Conservation (phyloP, 2,888 invertebrate species). For the Drosophila conformis region DNA sequence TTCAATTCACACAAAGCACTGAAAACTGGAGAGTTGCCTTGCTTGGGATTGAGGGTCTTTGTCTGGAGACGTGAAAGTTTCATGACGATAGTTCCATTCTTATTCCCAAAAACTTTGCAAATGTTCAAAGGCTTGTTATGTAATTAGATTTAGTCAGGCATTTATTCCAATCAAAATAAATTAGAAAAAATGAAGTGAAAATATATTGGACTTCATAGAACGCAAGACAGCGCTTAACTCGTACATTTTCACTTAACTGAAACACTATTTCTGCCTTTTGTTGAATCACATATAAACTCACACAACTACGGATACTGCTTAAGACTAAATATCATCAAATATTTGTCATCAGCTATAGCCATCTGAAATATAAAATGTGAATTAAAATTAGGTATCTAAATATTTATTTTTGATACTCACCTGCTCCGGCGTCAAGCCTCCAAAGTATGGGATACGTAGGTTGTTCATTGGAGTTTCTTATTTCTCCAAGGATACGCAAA, state of each 20-base stretch:
- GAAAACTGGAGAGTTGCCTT: not conserved
- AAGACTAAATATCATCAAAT: not conserved
- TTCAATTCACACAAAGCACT: conserved; percentile 4
- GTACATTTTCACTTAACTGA: not conserved
- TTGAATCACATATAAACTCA: not conserved
- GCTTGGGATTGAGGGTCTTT: not conserved
- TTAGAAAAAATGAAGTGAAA: not conserved
- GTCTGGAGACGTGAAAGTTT: not conserved
- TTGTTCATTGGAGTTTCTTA: not conserved
- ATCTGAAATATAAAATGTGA: not conserved
- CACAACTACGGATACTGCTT: too few relatives aligned
- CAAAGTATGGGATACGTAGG: not conserved
- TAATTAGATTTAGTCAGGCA: conserved; percentile 53
- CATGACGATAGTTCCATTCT: not conserved
- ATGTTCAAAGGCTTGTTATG: conserved; percentile 38
- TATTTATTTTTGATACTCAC: not conserved
- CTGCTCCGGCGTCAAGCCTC: conserved; percentile 1
- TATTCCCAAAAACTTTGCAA: conserved; percentile 13
- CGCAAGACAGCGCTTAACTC: not conserved
- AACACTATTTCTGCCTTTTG: not conserved
- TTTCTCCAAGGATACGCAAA: not conserved
- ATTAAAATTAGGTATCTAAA: not conserved
- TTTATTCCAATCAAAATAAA: not conserved
- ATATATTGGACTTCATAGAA: not conserved
- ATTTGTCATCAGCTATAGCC: not conserved